These are phyloP conservation scores for Streblospio benedicti DNA, from an alignment of 1,140 invertebrate genomes.

Conservation along the genomic window DNA sequence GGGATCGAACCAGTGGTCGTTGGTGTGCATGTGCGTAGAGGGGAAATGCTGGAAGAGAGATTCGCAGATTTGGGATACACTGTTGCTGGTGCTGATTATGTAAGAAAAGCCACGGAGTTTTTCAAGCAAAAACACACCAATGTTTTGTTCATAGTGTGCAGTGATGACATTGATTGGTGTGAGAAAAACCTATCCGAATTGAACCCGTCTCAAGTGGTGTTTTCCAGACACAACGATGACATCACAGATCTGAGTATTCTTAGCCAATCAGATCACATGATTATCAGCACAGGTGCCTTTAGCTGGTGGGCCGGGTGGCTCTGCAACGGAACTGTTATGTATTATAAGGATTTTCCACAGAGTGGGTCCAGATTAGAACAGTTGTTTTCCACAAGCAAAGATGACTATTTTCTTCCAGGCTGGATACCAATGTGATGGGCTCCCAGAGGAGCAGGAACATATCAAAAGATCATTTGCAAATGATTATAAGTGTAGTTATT, in stretches of 20 bases:
- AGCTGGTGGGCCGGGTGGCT: constrained; percentile 61
- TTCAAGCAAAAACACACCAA: neutral
- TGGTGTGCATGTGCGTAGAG: neutral
- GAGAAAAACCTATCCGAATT: neutral
- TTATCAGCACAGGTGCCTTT: constrained; percentile 62
- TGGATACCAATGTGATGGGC: too few species aligned
- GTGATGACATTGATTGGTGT: neutral
- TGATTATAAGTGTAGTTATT: too few species aligned
- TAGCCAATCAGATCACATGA: constrained; percentile 58
- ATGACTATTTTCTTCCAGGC: too few species aligned
- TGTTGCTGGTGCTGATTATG: too few species aligned
- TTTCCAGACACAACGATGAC: neutral
- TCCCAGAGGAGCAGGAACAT: too few species aligned
- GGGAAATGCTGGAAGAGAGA: neutral
- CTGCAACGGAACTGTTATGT: constrained; percentile 51
- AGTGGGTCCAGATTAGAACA: too few species aligned
- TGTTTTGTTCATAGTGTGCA: neutral
- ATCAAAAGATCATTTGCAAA: too few species aligned
- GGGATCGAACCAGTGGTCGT: neutral
- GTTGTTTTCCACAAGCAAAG: too few species aligned
- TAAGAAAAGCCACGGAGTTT: neutral
- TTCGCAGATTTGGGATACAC: neutral
- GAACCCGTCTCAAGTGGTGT: too few species aligned
- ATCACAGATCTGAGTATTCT: constrained; percentile 57
- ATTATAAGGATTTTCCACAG: too few species aligned